phyloP scores from a whole-genome alignment of 2,888 invertebrate species.

The Drosophila atripex region DNA sequence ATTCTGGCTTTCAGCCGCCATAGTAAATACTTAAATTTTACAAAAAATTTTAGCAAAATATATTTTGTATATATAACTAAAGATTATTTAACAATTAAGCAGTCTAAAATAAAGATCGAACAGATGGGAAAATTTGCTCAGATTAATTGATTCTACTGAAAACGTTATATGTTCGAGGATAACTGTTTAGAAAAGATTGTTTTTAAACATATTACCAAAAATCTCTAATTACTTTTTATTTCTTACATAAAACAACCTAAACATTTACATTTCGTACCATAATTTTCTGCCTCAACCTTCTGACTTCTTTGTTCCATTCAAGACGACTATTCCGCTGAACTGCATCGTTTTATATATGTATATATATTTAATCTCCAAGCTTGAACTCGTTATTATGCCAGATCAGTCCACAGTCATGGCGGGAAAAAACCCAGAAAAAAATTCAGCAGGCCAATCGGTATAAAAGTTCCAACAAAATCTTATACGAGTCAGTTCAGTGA shows the following conservation, averaged over 20 bases:
- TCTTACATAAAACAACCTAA: too few relatives aligned
- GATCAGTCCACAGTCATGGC: conserved; percentile 1
- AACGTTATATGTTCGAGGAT: background rate
- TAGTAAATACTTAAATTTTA: too few relatives aligned
- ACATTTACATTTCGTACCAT: too few relatives aligned
- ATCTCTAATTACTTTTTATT: too few relatives aligned
- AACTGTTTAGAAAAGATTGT: background rate
- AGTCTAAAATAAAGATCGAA: background rate
- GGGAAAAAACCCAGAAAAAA: conserved; percentile 29
- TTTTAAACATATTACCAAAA: too few relatives aligned
- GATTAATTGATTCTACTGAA: background rate
- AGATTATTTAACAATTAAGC: background rate
- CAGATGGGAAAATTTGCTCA: background rate
- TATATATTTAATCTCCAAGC: conserved; percentile 3
- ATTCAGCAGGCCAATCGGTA: conserved; percentile 8
- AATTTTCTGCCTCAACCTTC: too few relatives aligned
- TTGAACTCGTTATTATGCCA: conserved; percentile 21
- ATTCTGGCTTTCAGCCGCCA: too few relatives aligned
- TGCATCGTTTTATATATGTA: conserved; percentile 7
- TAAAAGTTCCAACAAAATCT: conserved; percentile 17
- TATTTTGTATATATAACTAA: too few relatives aligned
- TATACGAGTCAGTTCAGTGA: conserved; percentile 6
- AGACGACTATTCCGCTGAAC: conserved; percentile 15
- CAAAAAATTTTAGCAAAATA: too few relatives aligned
- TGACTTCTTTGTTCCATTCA: conserved; percentile 6